These are phyloP conservation scores for Sinosuthora webbiana DNA, from an alignment of 2,113 vertebrate genomes.

Conservation along the genomic window DNA sequence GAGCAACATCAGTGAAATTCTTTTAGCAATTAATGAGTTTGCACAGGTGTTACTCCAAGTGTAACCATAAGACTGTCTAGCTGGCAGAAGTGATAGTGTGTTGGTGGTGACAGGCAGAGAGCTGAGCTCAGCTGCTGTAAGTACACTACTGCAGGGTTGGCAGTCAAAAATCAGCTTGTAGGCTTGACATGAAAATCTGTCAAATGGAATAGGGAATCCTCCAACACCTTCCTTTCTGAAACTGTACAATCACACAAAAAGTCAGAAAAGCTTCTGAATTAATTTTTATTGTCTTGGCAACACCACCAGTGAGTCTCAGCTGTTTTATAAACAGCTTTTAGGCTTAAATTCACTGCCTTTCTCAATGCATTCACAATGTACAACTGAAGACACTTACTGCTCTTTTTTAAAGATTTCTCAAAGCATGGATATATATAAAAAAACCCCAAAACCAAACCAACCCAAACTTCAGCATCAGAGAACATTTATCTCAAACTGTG, in stretches of 20 bases:
- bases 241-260: not conserved
- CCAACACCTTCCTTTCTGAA: not conserved
- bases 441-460: too few species aligned
- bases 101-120: not conserved
- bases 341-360: not conserved
- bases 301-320: not conserved
- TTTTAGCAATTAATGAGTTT: not conserved
- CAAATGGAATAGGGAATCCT: not conserved
- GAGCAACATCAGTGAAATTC: not conserved
- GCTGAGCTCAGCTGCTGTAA: not conserved
- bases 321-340: not conserved
- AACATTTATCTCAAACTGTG: not conserved
- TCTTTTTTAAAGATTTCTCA: not conserved
- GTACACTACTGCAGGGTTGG: not conserved
- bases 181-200: not conserved
- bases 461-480: not conserved
- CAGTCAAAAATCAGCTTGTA: not conserved
- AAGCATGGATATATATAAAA: not conserved
- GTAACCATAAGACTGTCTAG: not conserved
- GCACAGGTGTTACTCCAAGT: constrained; percentile 18
- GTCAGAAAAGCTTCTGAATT: not conserved
- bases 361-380: not conserved
- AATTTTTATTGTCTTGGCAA: not conserved
- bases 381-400: not conserved
- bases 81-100: not conserved